Percentiles rank a stretch among this genome's conserved stretches.
Evolutionary conservation across 2,797 vertebrate species (phyloP).

Genomic region (Sarcophilus harrisii): DNA sequence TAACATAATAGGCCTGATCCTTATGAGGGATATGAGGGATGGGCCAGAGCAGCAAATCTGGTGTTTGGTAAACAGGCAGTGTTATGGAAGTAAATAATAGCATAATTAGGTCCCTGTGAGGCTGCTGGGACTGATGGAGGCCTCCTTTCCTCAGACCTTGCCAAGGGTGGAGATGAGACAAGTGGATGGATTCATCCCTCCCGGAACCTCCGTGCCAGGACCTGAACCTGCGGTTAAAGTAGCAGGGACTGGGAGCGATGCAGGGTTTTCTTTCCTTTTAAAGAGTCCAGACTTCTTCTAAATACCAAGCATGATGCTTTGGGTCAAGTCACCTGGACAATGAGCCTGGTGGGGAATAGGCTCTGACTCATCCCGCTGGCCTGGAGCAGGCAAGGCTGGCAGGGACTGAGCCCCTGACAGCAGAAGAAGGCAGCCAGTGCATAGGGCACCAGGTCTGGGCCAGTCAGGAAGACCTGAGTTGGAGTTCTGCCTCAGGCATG

Average conservation of each 20-base stretch:
- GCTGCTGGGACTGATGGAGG: constrained; percentile 17
- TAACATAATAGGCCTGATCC: constrained; percentile 79
- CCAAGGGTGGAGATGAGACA: neutral
- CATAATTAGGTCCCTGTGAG: constrained; percentile 79
- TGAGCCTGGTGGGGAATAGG: neutral
- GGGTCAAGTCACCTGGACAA: constrained; percentile 52
- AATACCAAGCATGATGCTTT: constrained; percentile 26
- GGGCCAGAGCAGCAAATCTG: constrained; percentile 62
- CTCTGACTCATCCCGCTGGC: neutral
- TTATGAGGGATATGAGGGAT: constrained; percentile 79
- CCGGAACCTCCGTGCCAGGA: neutral
- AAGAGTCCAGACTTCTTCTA: constrained; percentile 36
- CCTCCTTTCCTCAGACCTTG: neutral
- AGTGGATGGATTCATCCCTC: neutral
- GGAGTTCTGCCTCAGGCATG: neutral
- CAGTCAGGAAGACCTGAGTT: neutral
- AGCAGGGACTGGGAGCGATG: neutral
- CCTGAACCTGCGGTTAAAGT: neutral
- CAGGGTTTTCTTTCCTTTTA: constrained; percentile 42
- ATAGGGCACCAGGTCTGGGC: neutral
- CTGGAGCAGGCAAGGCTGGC: neutral
- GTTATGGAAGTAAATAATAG: constrained; percentile 65
- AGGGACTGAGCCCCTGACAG: neutral
- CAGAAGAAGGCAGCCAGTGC: neutral
- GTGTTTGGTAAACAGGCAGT: constrained; percentile 79